phyloP scores from a whole-genome alignment of 2,113 vertebrate species.

The Sapajus apella region DNA sequence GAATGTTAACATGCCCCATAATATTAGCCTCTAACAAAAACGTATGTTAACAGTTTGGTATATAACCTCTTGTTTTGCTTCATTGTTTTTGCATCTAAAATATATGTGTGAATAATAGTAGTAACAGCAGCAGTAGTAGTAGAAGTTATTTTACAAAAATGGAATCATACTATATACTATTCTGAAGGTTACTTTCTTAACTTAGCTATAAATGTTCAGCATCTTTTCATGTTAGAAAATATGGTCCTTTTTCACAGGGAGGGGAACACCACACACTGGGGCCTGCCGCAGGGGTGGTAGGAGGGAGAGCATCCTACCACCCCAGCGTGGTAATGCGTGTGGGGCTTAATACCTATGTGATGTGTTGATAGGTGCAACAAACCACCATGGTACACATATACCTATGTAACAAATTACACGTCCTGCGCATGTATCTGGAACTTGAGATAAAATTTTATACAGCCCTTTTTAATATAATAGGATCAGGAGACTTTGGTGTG shows the following conservation, averaged over 20 bases:
- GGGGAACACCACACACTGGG: no score
- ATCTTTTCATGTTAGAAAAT: neutral
- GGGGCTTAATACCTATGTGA: no score
- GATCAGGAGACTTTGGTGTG: neutral
- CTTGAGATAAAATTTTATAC: no score
- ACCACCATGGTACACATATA: no score
- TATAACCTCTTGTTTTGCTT: neutral
- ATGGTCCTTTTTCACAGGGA: neutral
- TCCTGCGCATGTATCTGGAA: no score
- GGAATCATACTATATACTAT: neutral
- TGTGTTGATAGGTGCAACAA: no score
- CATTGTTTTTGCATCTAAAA: neutral
- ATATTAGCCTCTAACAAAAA: neutral
- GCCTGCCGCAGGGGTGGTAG: no score
- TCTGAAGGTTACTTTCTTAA: neutral
- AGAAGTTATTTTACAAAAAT: neutral
- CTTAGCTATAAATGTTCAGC: neutral
- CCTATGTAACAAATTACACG: no score
- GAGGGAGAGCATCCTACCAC: no score
- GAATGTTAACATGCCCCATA: neutral
- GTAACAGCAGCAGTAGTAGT: neutral
- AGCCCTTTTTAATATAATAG: neutral
- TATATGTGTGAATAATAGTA: neutral
- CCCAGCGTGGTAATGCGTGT: no score
- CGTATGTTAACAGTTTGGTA: neutral